These are phyloP conservation scores for Drosophila punjabiensis DNA, from an alignment of 1,140 invertebrate species.

Conservation along the genomic window DNA sequence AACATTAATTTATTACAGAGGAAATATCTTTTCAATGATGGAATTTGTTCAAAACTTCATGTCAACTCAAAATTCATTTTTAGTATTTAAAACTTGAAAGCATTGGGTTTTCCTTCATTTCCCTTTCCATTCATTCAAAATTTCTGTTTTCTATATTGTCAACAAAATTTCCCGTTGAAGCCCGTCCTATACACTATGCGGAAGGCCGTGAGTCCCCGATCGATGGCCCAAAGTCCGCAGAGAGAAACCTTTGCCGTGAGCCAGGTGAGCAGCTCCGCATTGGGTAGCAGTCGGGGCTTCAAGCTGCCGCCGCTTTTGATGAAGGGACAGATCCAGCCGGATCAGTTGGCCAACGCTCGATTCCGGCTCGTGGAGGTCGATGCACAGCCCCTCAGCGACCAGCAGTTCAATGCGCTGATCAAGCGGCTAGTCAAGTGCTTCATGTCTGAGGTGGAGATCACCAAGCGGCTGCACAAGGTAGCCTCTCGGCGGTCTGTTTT, in stretches of 20 bases:
- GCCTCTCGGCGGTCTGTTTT: background rate
- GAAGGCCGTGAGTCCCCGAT: too few species aligned
- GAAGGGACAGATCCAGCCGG: constrained; percentile 12
- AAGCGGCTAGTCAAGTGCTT: constrained; percentile 40
- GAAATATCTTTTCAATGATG: too few species aligned
- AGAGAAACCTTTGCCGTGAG: constrained; percentile 11
- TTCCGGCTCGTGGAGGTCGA: constrained; percentile 29
- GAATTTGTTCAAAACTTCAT: too few species aligned
- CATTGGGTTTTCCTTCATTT: background rate
- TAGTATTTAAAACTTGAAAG: background rate
- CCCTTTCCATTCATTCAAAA: background rate
- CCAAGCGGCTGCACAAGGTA: constrained; percentile 20
- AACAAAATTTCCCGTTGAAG: background rate
- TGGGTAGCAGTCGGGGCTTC: constrained; percentile 15
- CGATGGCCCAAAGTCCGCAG: background rate
- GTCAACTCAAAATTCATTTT: background rate
- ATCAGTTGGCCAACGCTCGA: constrained; percentile 16
- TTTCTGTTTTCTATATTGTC: constrained; percentile 3
- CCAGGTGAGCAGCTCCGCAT: background rate
- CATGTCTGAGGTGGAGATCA: constrained; percentile 43
- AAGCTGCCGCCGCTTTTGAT: constrained; percentile 29
- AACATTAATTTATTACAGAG: background rate
- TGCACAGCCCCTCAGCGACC: constrained; percentile 16
- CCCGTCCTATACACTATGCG: background rate
- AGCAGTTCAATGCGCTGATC: constrained; percentile 30